A percentile compares a stretch with the other conserved stretches of the same genome.
These are phyloP conservation scores for Aphodius granarius DNA, from an alignment of 2,888 invertebrate genomes.

Conservation along the genomic window DNA sequence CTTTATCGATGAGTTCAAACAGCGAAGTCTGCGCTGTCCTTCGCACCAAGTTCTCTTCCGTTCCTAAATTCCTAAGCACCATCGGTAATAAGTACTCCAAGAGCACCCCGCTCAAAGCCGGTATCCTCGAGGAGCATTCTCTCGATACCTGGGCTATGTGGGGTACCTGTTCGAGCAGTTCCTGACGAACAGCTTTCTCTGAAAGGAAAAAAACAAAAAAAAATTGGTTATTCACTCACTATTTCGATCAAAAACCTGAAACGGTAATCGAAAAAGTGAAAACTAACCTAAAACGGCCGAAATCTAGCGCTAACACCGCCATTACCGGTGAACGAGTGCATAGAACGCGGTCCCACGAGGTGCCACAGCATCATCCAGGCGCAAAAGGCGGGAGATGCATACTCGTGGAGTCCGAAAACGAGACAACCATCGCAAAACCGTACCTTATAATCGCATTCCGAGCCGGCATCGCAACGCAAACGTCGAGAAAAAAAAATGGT, in stretches of 20 bases:
- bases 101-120: conserved; percentile 57
- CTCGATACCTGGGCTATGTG: conserved; percentile 65
- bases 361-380: background rate
- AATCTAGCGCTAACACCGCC: background rate
- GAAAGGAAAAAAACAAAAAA: conserved; percentile 41
- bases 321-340: background rate
- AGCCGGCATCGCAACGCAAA: conserved; percentile 1
- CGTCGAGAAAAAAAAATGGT: conserved; percentile 26
- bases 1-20: conserved; percentile 65
- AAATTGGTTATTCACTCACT: background rate
- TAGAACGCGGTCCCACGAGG: conserved; percentile 19
- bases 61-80: conserved; percentile 63
- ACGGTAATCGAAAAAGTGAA: background rate
- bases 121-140: conserved; percentile 53
- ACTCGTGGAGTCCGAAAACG: background rate
- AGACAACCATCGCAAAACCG: conserved; percentile 11
- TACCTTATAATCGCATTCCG: conserved; percentile 3
- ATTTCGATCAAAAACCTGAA: background rate
- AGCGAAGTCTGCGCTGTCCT: conserved; percentile 67
- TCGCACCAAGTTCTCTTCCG: conserved; percentile 62
- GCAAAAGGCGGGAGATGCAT: background rate
- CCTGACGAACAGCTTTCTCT: conserved; percentile 64
- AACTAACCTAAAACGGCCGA: background rate
- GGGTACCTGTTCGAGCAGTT: conserved; percentile 69
- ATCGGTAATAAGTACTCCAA: conserved; percentile 63